A percentile compares a stretch with the other conserved stretches of the same genome.
phyloP scores from a whole-genome alignment of 35 echinoderm and acorn worm genomes.

The Eucidaris tribuloides region DNA sequence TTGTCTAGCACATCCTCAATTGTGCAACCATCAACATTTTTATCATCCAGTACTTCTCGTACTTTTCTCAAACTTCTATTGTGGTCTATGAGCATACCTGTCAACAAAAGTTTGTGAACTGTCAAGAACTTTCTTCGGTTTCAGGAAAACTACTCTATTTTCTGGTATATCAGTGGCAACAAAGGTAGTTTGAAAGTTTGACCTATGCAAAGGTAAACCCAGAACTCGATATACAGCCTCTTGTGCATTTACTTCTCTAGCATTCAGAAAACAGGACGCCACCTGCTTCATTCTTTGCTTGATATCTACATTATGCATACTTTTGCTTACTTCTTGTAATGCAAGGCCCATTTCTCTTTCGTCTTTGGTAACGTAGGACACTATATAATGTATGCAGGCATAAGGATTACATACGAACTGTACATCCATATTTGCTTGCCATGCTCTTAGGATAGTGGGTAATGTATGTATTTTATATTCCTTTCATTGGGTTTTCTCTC shows the following conservation, averaged over 20 bases:
- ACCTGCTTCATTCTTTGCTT: slow-evolving; percentile 32
- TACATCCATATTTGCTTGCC: slow-evolving; percentile 74
- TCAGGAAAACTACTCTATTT: background rate
- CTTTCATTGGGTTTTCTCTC: slow-evolving; percentile 33
- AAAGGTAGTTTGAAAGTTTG: background rate
- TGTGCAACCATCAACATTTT: background rate
- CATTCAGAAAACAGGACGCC: slow-evolving; percentile 39
- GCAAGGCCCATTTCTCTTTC: slow-evolving; percentile 52
- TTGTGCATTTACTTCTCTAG: slow-evolving; percentile 45
- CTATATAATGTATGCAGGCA: slow-evolving; percentile 33
- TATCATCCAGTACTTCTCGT: background rate
- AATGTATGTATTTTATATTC: slow-evolving; percentile 40
- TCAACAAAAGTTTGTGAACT: background rate
- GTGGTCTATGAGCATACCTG: background rate
- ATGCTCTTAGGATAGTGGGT: slow-evolving; percentile 28
- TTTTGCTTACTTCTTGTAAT: slow-evolving; percentile 3
- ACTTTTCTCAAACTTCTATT: background rate
- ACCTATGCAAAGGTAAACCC: background rate
- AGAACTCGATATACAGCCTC: slow-evolving; percentile 48
- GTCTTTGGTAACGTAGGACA: slow-evolving; percentile 56
- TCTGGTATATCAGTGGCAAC: slow-evolving; percentile 13
- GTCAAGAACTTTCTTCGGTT: background rate
- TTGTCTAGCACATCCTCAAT: slow-evolving; percentile 3
- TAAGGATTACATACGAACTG: slow-evolving; percentile 60
- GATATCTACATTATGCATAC: background rate